Evolutionary conservation across 2,888 invertebrate species (phyloP).

Genomic region (Deilephila elpenor): DNA sequence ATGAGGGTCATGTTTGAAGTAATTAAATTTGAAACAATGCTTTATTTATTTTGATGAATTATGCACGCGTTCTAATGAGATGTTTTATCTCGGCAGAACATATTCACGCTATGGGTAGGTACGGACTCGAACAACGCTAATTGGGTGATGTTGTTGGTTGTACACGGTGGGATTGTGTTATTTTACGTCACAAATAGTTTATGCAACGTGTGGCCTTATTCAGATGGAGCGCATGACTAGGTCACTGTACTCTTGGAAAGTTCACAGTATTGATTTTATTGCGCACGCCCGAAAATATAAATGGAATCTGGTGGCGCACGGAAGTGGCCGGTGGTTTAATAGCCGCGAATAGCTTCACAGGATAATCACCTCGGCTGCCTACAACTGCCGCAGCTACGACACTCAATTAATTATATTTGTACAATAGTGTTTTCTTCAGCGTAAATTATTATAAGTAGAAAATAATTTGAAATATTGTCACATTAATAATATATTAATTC

Average conservation of each 20-base stretch:
- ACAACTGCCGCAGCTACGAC: neutral
- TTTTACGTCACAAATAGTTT: conserved; percentile 64
- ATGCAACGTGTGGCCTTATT: conserved; percentile 74
- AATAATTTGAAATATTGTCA: neutral
- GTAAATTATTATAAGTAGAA: neutral
- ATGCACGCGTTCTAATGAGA: neutral
- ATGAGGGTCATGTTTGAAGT: conserved; percentile 46
- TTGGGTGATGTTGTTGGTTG: conserved; percentile 44
- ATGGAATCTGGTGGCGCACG: conserved; percentile 63
- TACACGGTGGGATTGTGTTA: conserved; percentile 45
- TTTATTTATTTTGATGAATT: conserved; percentile 13
- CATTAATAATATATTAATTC: neutral
- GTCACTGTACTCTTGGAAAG: conserved; percentile 81
- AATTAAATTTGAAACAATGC: conserved; percentile 43
- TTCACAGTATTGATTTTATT: conserved; percentile 84
- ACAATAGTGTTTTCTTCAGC: neutral
- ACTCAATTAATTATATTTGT: neutral
- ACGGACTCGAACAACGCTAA: conserved; percentile 44
- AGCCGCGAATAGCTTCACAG: conserved; percentile 40
- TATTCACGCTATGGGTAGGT: conserved; percentile 21
- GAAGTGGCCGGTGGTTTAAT: conserved; percentile 62
- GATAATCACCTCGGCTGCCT: conserved; percentile 1
- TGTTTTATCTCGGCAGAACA: conserved; percentile 14
- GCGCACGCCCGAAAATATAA: conserved; percentile 83
- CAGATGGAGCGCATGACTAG: conserved; percentile 69